Base-by-base conservation (phyloP, 2,888 invertebrate species). In the Himalopsyche japonica region DNA sequence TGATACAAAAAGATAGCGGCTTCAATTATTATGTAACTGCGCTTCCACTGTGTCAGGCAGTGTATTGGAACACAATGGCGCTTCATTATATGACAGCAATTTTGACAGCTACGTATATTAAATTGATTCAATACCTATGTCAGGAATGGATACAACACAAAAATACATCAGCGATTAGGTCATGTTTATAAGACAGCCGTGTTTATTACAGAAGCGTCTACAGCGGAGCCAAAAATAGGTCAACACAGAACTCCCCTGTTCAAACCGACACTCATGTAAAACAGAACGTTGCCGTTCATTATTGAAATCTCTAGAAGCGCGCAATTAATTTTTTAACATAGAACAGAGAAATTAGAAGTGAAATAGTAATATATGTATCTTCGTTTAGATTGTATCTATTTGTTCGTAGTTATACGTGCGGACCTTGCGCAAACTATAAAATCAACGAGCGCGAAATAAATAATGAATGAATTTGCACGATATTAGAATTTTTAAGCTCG, bases 161-260 rank as follows among this genome's bases (percentile, higher is more conserved):
- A 80, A 57, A 57, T 30, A 80, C 80, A 64, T 20, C 20, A 24
- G 57, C 30, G 84, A 84, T 84, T 84, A 84, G 84, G 84, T 84
- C 84, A 84, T 79, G 81, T 84, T 78, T 82, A 84, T 81, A 70
- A 78, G 20, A 57, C 57, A 77, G 49, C 48, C 80, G 81, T 81
- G 84, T 81, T 81, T 84, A 84, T 84, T 80, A 80, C 57, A 80
- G 64, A 80, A 57, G 80, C 80, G 80, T 80, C 70, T 64, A 30
- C 27, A 47, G 37, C 81, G 81, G 64, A 76, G 27, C 81, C 70
- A 81, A 80, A 81, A 81, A 81, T 81, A 81, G 81, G 81, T 81
- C 81, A 81, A 76, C 27, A 43, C 64, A 81, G 64, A 81, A 32
- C 80, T 49, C 49, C 48, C 48, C 80, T 15, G 48, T 49, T 49